Conservation (phyloP, 2,888 invertebrate species). For the Hemithea aestivaria region DNA sequence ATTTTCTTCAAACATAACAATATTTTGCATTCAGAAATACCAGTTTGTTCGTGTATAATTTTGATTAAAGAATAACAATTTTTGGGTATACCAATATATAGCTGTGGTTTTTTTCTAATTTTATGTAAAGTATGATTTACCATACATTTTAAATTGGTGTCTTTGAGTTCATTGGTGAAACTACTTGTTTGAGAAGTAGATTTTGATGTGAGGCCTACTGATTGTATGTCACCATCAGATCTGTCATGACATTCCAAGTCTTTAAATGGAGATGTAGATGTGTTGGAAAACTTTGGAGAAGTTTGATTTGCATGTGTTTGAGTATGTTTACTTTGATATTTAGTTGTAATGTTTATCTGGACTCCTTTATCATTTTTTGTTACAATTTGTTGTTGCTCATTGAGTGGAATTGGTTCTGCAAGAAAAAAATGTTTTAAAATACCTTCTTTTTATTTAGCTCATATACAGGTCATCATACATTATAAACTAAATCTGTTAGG, state of each 20-base stretch:
- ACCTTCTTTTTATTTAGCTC: too few species aligned
- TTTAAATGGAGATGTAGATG: not conserved
- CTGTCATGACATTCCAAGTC: too few species aligned
- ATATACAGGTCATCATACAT: too few species aligned
- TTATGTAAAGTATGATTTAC: not conserved
- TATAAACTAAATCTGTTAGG: too few species aligned
- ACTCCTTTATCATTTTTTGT: too few species aligned
- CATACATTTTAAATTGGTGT: not conserved
- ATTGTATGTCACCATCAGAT: not conserved
- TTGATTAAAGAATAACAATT: slow-evolving; percentile 1
- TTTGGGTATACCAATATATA: not conserved
- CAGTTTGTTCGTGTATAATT: not conserved
- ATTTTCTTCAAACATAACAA: slow-evolving; percentile 13
- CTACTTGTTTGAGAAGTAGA: not conserved
- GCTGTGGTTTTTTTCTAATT: not conserved
- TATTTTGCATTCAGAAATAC: not conserved
- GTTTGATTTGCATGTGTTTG: too few species aligned
- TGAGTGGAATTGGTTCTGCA: too few species aligned
- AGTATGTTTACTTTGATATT: too few species aligned
- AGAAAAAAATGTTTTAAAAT: too few species aligned
- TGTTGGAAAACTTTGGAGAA: too few species aligned
- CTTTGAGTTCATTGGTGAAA: not conserved
- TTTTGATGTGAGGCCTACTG: not conserved
- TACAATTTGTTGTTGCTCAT: too few species aligned
- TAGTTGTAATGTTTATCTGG: too few species aligned